Evolutionary conservation across 2,113 vertebrate species (phyloP), one percentile per base, ranked within the genome.

Genomic region (Irena cyanogastra): DNA sequence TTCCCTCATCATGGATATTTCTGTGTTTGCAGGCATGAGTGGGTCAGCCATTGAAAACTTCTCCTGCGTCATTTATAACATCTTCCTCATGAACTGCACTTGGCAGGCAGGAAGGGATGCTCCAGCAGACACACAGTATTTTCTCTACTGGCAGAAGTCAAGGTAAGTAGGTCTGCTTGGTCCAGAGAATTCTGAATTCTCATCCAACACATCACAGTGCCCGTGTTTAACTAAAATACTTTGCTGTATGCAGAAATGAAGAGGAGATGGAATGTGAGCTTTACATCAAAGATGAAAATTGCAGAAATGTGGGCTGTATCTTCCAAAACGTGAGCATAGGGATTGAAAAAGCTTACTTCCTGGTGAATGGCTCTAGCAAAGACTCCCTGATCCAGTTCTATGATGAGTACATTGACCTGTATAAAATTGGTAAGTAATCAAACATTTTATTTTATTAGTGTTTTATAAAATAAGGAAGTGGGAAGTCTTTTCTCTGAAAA

Each of bases 71-170:
- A 70, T 98, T 72, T 97, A 97, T 50, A 72, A 94, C 1, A 4
- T 54, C 10, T 68, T 88, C 33, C 45, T 96, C 77, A 95, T 98
- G 96, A 98, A 97, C 72, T 98, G 98, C 75, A 91, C 95, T 10
- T 98, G 98, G 98, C 65, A 75, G 7, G 66, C 45, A 54, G 97
- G 97, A 12, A 91, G 7, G 10, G 23, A 71, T 13, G 97, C 97
- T 39, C 97, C 98, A 28, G 22, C 6, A 8, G 95, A 98, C 9
- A 91, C 95, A 13, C 97, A 97, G 1, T 98, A 98, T 53, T 97
- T 88, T 52, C 80, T 97, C 50, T 96, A 77, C 9, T 74, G 91
- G 50, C 37, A 35, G 31, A 83, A 94, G 1, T 24, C 61, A 0
- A n/a, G 1, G 97, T 97, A 69, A 94, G 93, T 31, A 31, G 13